Evolutionary conservation across 2,888 invertebrate species (phyloP), one percentile per base, ranked within the genome.

Genomic region (Saturnia pavonia): DNA sequence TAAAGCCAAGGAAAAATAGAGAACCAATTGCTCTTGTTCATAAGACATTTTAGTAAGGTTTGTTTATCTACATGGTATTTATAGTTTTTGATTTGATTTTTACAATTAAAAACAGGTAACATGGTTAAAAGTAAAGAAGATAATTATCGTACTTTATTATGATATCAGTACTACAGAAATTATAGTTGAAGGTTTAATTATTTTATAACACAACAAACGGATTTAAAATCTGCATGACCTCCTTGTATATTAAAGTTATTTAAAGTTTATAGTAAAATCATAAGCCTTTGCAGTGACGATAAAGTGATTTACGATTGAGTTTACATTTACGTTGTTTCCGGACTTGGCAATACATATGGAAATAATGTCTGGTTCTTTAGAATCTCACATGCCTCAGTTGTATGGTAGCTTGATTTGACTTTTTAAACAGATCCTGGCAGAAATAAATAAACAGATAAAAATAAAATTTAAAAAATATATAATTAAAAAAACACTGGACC

Each of bases 1-100:
- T 86, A 85, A 87, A 86, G 83, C 81, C 78, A 73, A 80, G 82
- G 78, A 84, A 82, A 82, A 83, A 79, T 77, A 75, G 76, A 70
- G 70, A 69, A 66, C 74, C 72, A 74, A 74, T 73, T 75, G 48
- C 48, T 54, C 25, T 22, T 63, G 66, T 66, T 51, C 51, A 67
- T 70, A 65, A 63, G 63, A 14, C 14, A 27, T 60, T 22, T 48
- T 34, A 66, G 22, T 48, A 34, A n/a, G 34, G 48, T 65, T 65
- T 40, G 40, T 48, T 65, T 48, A 11, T 43, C 9, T 1, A 19
- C 22, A n/a, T 34, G 34, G 6, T 2, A 34, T 34, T 51, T 19
- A 9, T 51, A 16, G 1, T 51, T 19, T n/a, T n/a, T 8, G n/a
- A 3, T 51, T 51, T 51, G 51, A 51, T n/a, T n/a, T n/a, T 51